Evolutionary conservation across 92 coral and sea anemone genomes (phyloP).

Genomic region (Galaxea fascicularis): DNA sequence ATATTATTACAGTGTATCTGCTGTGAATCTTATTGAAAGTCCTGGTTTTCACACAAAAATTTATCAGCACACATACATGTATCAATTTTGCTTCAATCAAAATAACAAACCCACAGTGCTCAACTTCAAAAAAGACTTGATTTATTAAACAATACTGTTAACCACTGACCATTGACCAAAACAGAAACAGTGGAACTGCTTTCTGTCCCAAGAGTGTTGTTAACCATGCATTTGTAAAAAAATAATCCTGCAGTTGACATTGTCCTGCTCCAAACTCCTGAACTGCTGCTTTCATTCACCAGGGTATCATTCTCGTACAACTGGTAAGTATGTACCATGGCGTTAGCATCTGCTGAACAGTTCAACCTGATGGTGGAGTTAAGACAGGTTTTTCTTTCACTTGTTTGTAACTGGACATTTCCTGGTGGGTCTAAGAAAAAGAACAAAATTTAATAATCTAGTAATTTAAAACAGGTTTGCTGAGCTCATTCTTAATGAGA

Average conservation of each 20-base stretch:
- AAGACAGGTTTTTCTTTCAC: slow-evolving; percentile 16
- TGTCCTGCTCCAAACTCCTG: slow-evolving; percentile 11
- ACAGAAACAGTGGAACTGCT: slow-evolving; percentile 24
- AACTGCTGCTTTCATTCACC: slow-evolving; percentile 14
- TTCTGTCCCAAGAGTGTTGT: slow-evolving; percentile 46
- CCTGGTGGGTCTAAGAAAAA: slow-evolving; percentile 20
- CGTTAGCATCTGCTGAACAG: slow-evolving; percentile 51
- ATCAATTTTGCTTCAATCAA: no score
- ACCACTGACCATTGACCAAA: slow-evolving; percentile 14
- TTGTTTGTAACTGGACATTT: neutral
- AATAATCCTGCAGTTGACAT: slow-evolving; percentile 35
- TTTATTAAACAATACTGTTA: neutral
- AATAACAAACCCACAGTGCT: no score
- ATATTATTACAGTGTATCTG: no score
- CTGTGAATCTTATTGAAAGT: no score
- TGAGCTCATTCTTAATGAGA: no score
- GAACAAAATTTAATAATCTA: neutral
- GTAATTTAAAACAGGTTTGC: no score
- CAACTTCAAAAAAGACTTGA: no score
- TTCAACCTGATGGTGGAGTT: slow-evolving; percentile 13
- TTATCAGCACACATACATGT: no score
- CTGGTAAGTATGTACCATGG: slow-evolving; percentile 52
- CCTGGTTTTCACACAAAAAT: no score
- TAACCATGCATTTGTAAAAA: slow-evolving; percentile 47
- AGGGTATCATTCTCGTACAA: slow-evolving; percentile 41